Percentiles rank a stretch among this genome's conserved stretches.
phyloP scores from a whole-genome alignment of 2,888 invertebrate genomes.

The Taenaris catops region DNA sequence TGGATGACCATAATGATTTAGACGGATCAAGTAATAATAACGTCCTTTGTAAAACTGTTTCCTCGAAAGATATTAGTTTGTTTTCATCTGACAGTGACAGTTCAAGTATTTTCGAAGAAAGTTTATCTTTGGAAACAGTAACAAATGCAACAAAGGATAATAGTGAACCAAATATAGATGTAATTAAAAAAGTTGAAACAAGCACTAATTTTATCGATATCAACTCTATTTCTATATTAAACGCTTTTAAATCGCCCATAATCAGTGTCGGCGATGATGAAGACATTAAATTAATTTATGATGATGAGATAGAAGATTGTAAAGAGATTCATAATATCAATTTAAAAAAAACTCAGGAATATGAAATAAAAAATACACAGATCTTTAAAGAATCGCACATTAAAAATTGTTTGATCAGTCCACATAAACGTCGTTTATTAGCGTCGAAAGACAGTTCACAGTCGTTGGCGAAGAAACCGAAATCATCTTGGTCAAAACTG shows the following conservation, averaged over 20 bases:
- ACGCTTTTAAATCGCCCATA: slow-evolving; percentile 49
- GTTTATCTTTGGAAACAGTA: slow-evolving; percentile 72
- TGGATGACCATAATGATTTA: slow-evolving; percentile 13
- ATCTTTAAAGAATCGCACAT: slow-evolving; percentile 32
- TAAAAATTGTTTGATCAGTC: slow-evolving; percentile 36
- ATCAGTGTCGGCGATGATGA: slow-evolving; percentile 48
- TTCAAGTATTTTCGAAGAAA: slow-evolving; percentile 80
- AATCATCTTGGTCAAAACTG: slow-evolving; percentile 16
- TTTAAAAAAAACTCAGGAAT: slow-evolving; percentile 29
- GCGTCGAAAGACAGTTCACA: slow-evolving; percentile 21
- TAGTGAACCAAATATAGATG: too few relatives aligned
- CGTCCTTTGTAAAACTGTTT: slow-evolving; percentile 29
- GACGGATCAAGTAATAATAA: slow-evolving; percentile 27
- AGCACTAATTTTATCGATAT: slow-evolving; percentile 30
- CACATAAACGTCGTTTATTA: slow-evolving; percentile 40
- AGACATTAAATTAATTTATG: slow-evolving; percentile 59
- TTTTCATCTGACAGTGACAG: slow-evolving; percentile 70
- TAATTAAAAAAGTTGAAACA: slow-evolving; percentile 22
- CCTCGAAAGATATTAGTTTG: slow-evolving; percentile 54
- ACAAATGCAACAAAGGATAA: slow-evolving; percentile 65
- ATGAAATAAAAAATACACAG: slow-evolving; percentile 42
- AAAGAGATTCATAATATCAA: slow-evolving; percentile 13
- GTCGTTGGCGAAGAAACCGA: slow-evolving; percentile 39
- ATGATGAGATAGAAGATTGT: slow-evolving; percentile 38
- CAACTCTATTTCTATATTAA: slow-evolving; percentile 45